Evolutionary conservation across 2,797 vertebrate species (phyloP), one percentile per base, ranked within the genome.

Genomic region (Pampus argenteus): DNA sequence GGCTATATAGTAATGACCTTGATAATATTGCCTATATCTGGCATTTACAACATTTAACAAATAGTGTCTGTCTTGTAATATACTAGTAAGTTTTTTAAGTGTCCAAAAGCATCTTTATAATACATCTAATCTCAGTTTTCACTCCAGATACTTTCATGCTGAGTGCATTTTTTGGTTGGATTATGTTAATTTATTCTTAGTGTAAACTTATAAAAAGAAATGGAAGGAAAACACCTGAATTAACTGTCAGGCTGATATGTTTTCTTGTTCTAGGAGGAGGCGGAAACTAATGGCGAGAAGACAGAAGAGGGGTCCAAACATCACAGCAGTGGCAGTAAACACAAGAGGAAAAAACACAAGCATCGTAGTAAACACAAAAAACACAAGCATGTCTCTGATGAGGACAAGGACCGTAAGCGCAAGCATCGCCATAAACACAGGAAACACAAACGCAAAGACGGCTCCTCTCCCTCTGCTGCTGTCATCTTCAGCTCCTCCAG

Each of bases 331-430:
- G 83, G 93, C 1, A 84, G 92, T 11, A 96, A 98, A 90, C 98
- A 99, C 91, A 99, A 99, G 95, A 97, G 98, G 91, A 99, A 99
- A 96, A 99, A 99, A 93, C 98, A 98, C 88, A 99, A 99, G 92
- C 98, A 99, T 83, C 95, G 98, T 62, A 97, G 95, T 87, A 99
- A 99, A 92, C 98, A 98, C 92, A 99, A 99, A 96, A 99, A 99
- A 85, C 97, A 98, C 86, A 99, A 99, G 93, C 98, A 97, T 85
- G 95, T 94, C 67, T 94, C 96, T 25, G 97, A 98, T 60, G 98
- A 98, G 57, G 97, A 98, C 84, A 98, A 97, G 85, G 97, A 97
- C 79, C 97, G 95, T 86, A 98, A 97, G 86, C 97, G 98, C 72
- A 98, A 97, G 88, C 98, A 98, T 87, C 96, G 96, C 81, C 98